Conservation (phyloP, 2,888 invertebrate genomes). For the Mesopsocus fuscifrons region DNA sequence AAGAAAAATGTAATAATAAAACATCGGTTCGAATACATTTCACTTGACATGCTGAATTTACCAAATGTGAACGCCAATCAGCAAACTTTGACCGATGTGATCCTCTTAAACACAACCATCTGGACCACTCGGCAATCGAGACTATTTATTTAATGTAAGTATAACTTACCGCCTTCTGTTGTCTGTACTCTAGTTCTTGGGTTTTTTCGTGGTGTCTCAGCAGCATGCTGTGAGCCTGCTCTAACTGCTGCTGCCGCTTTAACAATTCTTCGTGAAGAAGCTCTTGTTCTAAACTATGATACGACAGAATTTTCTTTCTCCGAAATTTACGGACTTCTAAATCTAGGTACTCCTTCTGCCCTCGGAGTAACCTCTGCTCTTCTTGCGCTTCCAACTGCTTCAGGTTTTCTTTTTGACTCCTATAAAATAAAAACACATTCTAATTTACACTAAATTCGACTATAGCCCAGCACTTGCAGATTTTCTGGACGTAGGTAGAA, state of each 20-base stretch:
- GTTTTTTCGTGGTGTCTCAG: slow-evolving; percentile 93
- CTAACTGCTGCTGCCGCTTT: slow-evolving; percentile 85
- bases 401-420: slow-evolving; percentile 77
- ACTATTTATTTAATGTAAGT: too few relatives aligned
- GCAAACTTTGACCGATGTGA: too few relatives aligned
- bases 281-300: slow-evolving; percentile 80
- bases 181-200: slow-evolving; percentile 86
- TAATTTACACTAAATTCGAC: too few relatives aligned
- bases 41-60: too few relatives aligned
- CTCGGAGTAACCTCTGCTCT: slow-evolving; percentile 67
- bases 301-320: slow-evolving; percentile 68
- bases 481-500: too few relatives aligned
- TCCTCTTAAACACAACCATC: too few relatives aligned
- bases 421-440: slow-evolving; percentile 23
- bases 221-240: slow-evolving; percentile 86
- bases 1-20: too few relatives aligned
- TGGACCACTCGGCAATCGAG: too few relatives aligned
- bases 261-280: slow-evolving; percentile 80
- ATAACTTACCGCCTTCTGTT: too few relatives aligned
- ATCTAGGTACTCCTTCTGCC: slow-evolving; percentile 81
- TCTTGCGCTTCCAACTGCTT: slow-evolving; percentile 83
- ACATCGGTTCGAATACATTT: too few relatives aligned
- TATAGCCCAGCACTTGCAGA: slow-evolving; percentile 2
- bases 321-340: slow-evolving; percentile 83
- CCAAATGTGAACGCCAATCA: too few relatives aligned